These are phyloP conservation scores for Piliocolobus tephrosceles DNA, from an alignment of 2,113 vertebrate genomes.

Conservation along the genomic window DNA sequence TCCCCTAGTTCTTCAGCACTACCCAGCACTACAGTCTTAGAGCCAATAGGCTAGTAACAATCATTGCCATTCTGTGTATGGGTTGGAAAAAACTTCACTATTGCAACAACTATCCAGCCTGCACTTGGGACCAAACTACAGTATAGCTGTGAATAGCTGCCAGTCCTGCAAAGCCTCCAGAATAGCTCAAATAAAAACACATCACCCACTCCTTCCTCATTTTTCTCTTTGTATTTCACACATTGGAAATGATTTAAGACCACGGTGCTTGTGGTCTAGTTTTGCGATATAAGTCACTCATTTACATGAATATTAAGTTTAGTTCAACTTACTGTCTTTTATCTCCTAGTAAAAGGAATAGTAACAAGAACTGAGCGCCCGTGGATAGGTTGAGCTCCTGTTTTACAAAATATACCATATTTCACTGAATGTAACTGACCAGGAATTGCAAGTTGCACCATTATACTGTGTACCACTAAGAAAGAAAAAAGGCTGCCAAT, in stretches of 20 bases:
- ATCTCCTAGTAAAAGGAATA: constrained; percentile 21
- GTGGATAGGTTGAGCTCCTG: background rate
- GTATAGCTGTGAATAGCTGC: background rate
- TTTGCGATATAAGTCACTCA: constrained; percentile 26
- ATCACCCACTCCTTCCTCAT: background rate
- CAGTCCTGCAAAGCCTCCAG: background rate
- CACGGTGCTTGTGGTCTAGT: background rate
- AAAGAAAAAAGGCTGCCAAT: constrained; percentile 12
- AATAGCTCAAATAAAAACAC: constrained; percentile 16
- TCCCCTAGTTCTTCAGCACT: background rate
- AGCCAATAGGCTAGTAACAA: background rate
- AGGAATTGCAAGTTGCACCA: background rate
- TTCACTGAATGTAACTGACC: background rate
- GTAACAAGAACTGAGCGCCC: constrained; percentile 21
- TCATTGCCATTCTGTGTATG: background rate
- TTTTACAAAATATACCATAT: constrained; percentile 34
- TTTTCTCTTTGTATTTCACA: background rate
- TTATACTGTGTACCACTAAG: background rate
- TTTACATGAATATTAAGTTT: constrained; percentile 6
- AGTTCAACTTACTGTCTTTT: constrained; percentile 5
- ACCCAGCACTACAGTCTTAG: background rate
- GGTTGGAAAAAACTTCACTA: background rate
- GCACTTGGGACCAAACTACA: background rate
- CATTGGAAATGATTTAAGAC: background rate
- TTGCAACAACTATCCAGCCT: background rate